Base-by-base conservation (phyloP, 64 coral and sea anemone species). In the Montipora cactus region DNA sequence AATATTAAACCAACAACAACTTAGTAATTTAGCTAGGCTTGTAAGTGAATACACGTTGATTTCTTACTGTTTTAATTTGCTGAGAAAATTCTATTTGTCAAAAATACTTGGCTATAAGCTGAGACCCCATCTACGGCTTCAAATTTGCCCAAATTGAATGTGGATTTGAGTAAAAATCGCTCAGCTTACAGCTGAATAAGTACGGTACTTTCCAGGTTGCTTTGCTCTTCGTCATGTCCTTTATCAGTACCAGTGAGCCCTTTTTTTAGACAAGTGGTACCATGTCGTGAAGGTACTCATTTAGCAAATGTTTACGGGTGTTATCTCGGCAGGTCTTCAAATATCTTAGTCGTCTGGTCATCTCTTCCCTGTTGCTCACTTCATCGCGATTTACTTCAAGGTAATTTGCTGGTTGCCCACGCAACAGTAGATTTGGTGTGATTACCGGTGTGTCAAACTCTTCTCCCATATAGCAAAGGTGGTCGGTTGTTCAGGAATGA, bases 401-500 rank as follows among this genome's bases (percentile, higher is more conserved):
- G 57, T 67, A 67, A 22, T 7, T 0, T 14, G 37, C 58, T 72
- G 68, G 59, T 47, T 44, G 46, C 21, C 84, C 68, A 10, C 61
- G 13, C 5, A 87, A 22, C 59, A 87, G 50, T 16, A 67, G 12
- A 44, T 72, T 87, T 44, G 84, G 64, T 21, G 64, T 87, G 16
- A 87, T 37, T 5, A 79, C 76, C 47, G 74, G 88, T 28, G 25
- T 20, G 1, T 89, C 88, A 55, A 89, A 59, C 18, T 93, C 91
- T 46, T 93, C 71, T 48, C 55, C 91, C 49, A 76, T 74, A 44
- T 93, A 88, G 15, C 44, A 45, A 44, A 93, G 59, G 5, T 23
- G 91, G 91, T 87, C 91, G 0, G 81, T 93, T 93, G 81, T 93
- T 93, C 50, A 93, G 52, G 6, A 62, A 9, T 52, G 22, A 44